A percentile compares a stretch with the other conserved stretches of the same genome.
Conservation (phyloP, 2,113 vertebrate species). For the Pelvicachromis taeniatus region DNA sequence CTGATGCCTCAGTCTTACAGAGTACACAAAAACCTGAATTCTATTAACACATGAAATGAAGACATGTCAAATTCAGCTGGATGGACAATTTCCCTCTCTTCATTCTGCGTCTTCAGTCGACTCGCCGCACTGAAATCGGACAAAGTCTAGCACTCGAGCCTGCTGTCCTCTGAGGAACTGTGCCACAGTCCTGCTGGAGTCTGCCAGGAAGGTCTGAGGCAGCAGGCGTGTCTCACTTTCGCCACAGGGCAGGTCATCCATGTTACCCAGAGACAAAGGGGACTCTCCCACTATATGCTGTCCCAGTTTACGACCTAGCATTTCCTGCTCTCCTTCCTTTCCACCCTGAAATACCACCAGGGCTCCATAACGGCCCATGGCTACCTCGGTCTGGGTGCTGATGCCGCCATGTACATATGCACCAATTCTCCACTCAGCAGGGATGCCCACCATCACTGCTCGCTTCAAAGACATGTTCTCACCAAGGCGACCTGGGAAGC, state of each 20-base stretch:
- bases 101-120: slow-evolving; percentile 32
- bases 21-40: not conserved
- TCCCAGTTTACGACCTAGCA: slow-evolving; percentile 78
- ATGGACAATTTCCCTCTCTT: not conserved
- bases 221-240: slow-evolving; percentile 85
- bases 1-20: not conserved
- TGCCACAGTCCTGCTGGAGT: slow-evolving; percentile 81
- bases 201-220: slow-evolving; percentile 80
- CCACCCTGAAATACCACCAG: slow-evolving; percentile 79
- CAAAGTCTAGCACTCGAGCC: slow-evolving; percentile 82
- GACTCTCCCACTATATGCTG: slow-evolving; percentile 89
- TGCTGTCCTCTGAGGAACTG: slow-evolving; percentile 78
- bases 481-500: slow-evolving; percentile 79
- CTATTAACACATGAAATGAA: not conserved
- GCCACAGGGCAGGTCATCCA: slow-evolving; percentile 81
- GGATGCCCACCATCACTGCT: slow-evolving; percentile 77
- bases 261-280: slow-evolving; percentile 78
- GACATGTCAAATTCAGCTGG: not conserved
- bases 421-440: slow-evolving; percentile 79
- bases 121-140: slow-evolving; percentile 87
- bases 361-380: slow-evolving; percentile 82
- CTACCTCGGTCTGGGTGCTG: slow-evolving; percentile 53
- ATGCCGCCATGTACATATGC: slow-evolving; percentile 79
- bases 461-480: slow-evolving; percentile 85
- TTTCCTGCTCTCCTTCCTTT: slow-evolving; percentile 44